A percentile compares a stretch with the other conserved stretches of the same genome.
Conservation (phyloP, 2,113 vertebrate species). For the Sarotherodon lohbergeri region DNA sequence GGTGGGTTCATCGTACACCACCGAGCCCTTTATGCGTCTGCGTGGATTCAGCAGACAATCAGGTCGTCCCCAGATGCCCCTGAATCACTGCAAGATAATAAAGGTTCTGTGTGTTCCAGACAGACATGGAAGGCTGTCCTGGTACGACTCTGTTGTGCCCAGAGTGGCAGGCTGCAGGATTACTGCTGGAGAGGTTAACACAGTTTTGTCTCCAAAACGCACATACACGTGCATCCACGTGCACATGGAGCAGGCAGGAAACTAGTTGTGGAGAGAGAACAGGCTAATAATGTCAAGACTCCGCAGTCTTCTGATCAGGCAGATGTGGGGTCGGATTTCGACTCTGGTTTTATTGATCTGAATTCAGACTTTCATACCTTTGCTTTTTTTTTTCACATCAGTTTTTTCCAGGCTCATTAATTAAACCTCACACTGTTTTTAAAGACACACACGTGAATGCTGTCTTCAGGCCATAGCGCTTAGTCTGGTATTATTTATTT, state of each 20-base stretch:
- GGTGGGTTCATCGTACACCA: background rate
- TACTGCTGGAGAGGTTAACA: slow-evolving; percentile 21
- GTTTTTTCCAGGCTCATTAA: background rate
- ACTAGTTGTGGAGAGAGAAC: background rate
- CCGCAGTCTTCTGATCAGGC: background rate
- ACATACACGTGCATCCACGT: background rate
- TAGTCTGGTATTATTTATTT: background rate
- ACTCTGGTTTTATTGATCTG: background rate
- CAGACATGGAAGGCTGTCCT: background rate
- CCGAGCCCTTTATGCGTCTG: background rate
- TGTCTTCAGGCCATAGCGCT: background rate
- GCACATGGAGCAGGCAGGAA: background rate
- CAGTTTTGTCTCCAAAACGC: background rate
- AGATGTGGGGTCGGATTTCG: background rate
- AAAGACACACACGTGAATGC: background rate
- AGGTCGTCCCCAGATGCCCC: slow-evolving; percentile 28
- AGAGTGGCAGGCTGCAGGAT: slow-evolving; percentile 15
- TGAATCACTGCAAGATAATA: slow-evolving; percentile 21
- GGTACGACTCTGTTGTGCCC: background rate
- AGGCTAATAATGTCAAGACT: background rate
- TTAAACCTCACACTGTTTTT: background rate
- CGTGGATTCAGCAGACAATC: slow-evolving; percentile 15
- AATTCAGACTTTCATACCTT: background rate
- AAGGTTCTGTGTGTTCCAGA: slow-evolving; percentile 20
- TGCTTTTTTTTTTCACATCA: background rate